Conservation (phyloP, 2,113 vertebrate species). For the human (Homo sapiens) region DNA sequence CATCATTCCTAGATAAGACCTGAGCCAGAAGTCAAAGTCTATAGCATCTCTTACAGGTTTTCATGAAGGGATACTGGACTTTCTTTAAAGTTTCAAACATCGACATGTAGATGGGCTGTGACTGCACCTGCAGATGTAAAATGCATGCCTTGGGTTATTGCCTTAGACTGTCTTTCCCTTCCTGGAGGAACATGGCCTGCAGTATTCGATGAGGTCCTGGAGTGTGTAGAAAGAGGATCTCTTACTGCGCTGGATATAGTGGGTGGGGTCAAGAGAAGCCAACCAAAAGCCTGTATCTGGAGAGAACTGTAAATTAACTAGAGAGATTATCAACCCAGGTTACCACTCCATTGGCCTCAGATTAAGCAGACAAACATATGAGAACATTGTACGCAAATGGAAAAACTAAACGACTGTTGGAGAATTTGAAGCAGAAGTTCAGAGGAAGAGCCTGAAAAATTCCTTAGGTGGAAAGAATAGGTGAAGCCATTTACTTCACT, state of each 20-base stretch:
- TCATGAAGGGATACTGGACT: neutral
- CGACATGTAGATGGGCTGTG: neutral
- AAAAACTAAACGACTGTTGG: neutral
- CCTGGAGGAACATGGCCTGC: neutral
- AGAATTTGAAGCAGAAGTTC: neutral
- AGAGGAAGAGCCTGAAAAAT: neutral
- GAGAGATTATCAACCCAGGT: neutral
- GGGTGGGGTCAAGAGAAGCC: neutral
- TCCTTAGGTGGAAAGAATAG: neutral
- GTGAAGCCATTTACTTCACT: neutral
- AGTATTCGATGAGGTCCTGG: neutral
- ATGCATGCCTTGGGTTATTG: neutral
- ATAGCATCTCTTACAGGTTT: neutral
- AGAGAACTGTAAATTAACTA: neutral
- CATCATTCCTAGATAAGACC: neutral
- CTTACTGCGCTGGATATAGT: neutral
- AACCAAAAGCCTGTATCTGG: neutral
- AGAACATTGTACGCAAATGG: neutral
- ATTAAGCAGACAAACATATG: neutral
- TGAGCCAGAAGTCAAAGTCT: conserved; percentile 7
- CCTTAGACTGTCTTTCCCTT: neutral
- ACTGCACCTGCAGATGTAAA: neutral
- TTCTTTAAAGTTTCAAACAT: neutral
- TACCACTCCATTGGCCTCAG: neutral
- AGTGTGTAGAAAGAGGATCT: neutral